phyloP scores from a whole-genome alignment of 2,888 invertebrate genomes.

The Drosophila hawaiiensis region DNA sequence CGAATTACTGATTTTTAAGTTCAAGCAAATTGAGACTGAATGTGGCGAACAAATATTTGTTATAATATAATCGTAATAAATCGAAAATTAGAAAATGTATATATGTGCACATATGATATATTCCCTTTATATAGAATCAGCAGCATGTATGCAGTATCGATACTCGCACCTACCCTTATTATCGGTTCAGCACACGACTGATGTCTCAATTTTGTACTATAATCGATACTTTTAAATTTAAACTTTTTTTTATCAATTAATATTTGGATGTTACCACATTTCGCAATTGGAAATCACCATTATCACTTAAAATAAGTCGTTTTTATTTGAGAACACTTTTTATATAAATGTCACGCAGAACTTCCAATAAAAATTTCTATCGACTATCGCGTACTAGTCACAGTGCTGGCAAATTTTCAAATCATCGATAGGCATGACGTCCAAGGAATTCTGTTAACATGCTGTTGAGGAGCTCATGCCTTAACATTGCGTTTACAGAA shows the following conservation, averaged over 20 bases:
- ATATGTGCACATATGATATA: no score
- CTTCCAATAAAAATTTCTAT: neutral
- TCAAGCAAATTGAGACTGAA: neutral
- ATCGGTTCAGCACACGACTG: neutral
- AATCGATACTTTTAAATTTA: neutral
- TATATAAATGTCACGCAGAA: neutral
- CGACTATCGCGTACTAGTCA: neutral
- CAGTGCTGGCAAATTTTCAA: neutral
- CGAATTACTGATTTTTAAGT: neutral
- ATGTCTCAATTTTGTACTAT: neutral
- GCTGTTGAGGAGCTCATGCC: neutral
- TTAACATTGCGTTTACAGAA: slow-evolving; percentile 45
- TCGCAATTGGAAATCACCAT: neutral
- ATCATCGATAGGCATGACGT: slow-evolving; percentile 27
- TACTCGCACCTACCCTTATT: neutral
- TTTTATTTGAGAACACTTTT: neutral
- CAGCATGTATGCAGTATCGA: neutral
- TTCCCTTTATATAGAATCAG: neutral
- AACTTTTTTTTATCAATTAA: neutral
- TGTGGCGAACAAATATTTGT: neutral
- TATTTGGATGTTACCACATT: neutral
- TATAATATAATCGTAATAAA: neutral
- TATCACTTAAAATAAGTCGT: neutral
- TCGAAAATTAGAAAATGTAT: neutral
- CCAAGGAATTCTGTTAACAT: neutral